Base-by-base conservation (phyloP, 2,888 invertebrate species). In the Periphyllus acericola region DNA sequence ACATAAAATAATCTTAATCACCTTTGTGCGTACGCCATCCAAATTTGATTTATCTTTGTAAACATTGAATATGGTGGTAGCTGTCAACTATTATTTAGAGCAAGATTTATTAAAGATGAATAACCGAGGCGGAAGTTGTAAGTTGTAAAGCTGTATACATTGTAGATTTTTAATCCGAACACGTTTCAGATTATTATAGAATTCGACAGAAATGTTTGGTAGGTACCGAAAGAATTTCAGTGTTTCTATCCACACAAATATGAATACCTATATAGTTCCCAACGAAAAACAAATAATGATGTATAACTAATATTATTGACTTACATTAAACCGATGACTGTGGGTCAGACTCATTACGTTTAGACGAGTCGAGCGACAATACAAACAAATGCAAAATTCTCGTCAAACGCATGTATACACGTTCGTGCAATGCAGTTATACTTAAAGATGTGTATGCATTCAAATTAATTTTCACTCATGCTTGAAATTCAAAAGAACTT, bases 1-100 rank as follows among this genome's bases (percentile, higher is more conserved):
- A 74, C 25, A 83, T 55, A 36, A 75, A 83, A 83, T 75, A 74
- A 83, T 83, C 75, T 83, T 83, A 83, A 83, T 83, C 60, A 83
- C 83, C 36, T 84, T 76, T 76, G 75, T 75, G 60, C 21, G 36
- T 32, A 66, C 66, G 66, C 75, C 29, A n/a, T 55, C 21, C 5
- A 60, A 75, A 75, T 40, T 66, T 76, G 83, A 84, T 84, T 75
- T 76, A 84, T 66, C 66, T 66, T 8, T 32, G 6, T 32, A 75
- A 74, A 36, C 82, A 74, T 55, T 74, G 72, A 60, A 36, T 21
- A 84, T n/a, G 14, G 75, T 40, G 40, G 74, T 75, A 11, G 55
- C 29, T 40, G 75, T 83, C 60, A 40, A 60, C 17, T 84, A 32
- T 84, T 84, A 66, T 84, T 84, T 66, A 21, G 75, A 66, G 32